Conservation (phyloP, 2,888 invertebrate genomes). For the Clusia tigrina region DNA sequence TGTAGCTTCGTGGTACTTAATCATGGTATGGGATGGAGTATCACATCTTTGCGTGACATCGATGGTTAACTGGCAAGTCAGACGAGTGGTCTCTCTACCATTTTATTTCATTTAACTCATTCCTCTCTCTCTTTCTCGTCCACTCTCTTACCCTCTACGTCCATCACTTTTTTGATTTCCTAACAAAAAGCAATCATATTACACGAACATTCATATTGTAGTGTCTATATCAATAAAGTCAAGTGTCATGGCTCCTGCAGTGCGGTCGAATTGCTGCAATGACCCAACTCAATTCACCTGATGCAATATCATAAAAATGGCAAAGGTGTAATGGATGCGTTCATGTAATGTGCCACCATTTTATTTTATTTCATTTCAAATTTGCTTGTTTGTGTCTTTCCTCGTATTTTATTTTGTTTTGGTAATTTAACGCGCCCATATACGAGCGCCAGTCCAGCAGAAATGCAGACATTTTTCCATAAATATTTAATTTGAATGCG, state of each 20-base stretch:
- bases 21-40: no score
- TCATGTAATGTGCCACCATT: no score
- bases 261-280: not conserved
- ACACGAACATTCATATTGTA: no score
- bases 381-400: slow-evolving; percentile 8
- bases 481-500: slow-evolving; percentile 61
- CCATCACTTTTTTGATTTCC: no score
- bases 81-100: no score
- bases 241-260: not conserved
- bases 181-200: no score
- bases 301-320: slow-evolving; percentile 16
- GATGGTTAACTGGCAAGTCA: no score
- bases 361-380: slow-evolving; percentile 19
- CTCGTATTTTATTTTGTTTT: slow-evolving; percentile 15
- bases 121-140: no score
- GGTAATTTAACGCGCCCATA: not conserved
- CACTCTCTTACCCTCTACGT: no score
- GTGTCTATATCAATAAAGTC: not conserved
- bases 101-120: no score
- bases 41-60: no score
- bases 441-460: slow-evolving; percentile 1
- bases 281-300: not conserved
- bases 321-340: slow-evolving; percentile 21
- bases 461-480: slow-evolving; percentile 57
- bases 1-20: no score